A percentile compares a stretch with the other conserved stretches of the same genome.
These are phyloP conservation scores for Dromococcyx pavoninus DNA, from an alignment of 2,797 vertebrate genomes.

Conservation along the genomic window DNA sequence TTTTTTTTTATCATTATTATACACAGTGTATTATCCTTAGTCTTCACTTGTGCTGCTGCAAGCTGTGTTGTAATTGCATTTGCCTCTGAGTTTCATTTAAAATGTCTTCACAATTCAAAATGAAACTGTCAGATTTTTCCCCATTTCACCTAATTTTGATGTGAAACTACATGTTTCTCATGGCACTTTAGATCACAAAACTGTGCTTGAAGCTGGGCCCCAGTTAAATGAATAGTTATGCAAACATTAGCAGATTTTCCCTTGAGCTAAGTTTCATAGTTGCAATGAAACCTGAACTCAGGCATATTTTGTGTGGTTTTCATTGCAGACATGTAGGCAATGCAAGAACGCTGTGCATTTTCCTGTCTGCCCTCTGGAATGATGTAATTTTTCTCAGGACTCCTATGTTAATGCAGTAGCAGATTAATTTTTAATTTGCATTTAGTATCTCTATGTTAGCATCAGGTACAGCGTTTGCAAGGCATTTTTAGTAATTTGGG, in stretches of 20 bases:
- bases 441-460: not conserved
- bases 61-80: not conserved
- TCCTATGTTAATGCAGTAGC: not conserved
- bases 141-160: constrained; percentile 11
- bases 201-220: constrained; percentile 23
- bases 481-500: not conserved
- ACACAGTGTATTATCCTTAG: not conserved
- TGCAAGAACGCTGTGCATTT: constrained; percentile 15
- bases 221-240: constrained; percentile 41
- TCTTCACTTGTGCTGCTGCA: not conserved
- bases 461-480: not conserved
- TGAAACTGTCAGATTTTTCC: not conserved
- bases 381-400: not conserved
- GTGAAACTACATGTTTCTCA: constrained; percentile 36
- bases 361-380: not conserved
- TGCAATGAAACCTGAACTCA: constrained; percentile 44
- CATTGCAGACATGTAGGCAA: constrained; percentile 22
- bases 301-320: constrained; percentile 55
- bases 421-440: not conserved
- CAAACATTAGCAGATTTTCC: constrained; percentile 60
- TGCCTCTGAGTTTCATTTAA: not conserved
- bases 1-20: not conserved
- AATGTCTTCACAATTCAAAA: constrained; percentile 26
- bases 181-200: constrained; percentile 26
- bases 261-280: constrained; percentile 51